These are phyloP conservation scores for Goniozus legneri DNA, from an alignment of 1,140 invertebrate species.

Conservation along the genomic window DNA sequence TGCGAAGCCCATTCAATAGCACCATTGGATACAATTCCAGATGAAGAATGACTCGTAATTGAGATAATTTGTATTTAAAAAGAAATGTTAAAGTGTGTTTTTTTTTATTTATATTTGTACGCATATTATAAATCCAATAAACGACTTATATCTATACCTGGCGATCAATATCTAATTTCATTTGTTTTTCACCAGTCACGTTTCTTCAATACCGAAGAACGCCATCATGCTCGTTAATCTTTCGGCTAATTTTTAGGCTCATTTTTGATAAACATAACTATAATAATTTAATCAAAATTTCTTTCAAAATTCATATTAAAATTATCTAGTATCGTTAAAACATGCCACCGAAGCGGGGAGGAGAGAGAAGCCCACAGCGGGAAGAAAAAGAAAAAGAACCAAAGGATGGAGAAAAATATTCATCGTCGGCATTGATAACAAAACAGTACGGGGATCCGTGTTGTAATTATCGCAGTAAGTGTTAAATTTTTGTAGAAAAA, in stretches of 20 bases:
- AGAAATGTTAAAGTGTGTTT: not conserved
- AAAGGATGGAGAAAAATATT: not conserved
- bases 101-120: not conserved
- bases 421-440: no score
- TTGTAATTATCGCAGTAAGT: not conserved
- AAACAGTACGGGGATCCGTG: no score
- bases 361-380: conserved; percentile 1
- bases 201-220: not conserved
- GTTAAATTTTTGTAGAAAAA: not conserved
- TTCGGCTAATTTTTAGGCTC: not conserved
- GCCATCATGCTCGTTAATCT: conserved; percentile 3
- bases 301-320: conserved; percentile 8
- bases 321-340: conserved; percentile 16
- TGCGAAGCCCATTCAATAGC: conserved; percentile 33
- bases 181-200: no score
- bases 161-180: not conserved
- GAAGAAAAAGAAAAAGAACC: not conserved
- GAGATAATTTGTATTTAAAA: not conserved
- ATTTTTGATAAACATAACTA: conserved; percentile 13
- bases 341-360: not conserved
- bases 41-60: not conserved
- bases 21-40: conserved; percentile 30
- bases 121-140: conserved; percentile 1
- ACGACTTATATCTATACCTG: not conserved
- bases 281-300: conserved; percentile 11